Conservation (phyloP, 64 coral and sea anemone species). For the Actinia equina region DNA sequence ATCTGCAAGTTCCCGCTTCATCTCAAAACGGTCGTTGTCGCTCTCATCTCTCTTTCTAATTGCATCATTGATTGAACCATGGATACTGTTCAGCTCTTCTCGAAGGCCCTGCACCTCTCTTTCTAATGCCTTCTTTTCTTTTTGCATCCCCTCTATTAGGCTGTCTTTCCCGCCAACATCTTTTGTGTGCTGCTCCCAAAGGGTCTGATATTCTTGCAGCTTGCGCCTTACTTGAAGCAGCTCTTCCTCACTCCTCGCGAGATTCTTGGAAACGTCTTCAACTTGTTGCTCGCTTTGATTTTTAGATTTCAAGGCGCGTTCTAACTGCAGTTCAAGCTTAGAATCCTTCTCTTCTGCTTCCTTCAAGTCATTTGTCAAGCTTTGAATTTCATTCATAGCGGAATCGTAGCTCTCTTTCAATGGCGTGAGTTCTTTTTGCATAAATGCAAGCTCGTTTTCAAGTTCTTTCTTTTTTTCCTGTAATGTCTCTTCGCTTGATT, state of each 20-base stretch:
- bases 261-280: slow-evolving; percentile 54
- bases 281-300: slow-evolving; percentile 67
- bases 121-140: slow-evolving; percentile 77
- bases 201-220: slow-evolving; percentile 77
- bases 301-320: slow-evolving; percentile 70
- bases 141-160: slow-evolving; percentile 76
- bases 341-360: slow-evolving; percentile 69
- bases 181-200: slow-evolving; percentile 78
- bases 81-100: slow-evolving; percentile 66
- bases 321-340: slow-evolving; percentile 64
- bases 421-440: slow-evolving; percentile 76
- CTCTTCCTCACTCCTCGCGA: slow-evolving; percentile 81
- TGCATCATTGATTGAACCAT: slow-evolving; percentile 66
- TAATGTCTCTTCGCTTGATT: slow-evolving; percentile 78
- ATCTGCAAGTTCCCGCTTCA: slow-evolving; percentile 74
- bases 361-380: slow-evolving; percentile 41
- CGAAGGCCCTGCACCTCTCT: slow-evolving; percentile 75
- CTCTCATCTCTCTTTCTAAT: slow-evolving; percentile 80
- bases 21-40: slow-evolving; percentile 71
- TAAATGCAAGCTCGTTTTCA: slow-evolving; percentile 77
- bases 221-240: slow-evolving; percentile 72
- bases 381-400: slow-evolving; percentile 72
- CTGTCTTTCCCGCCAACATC: slow-evolving; percentile 69
- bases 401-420: slow-evolving; percentile 80
- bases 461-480: slow-evolving; percentile 89